A percentile compares a stretch with the other conserved stretches of the same genome.
Evolutionary conservation across 2,888 invertebrate species (phyloP).

Genomic region (Sthenelais limicola): DNA sequence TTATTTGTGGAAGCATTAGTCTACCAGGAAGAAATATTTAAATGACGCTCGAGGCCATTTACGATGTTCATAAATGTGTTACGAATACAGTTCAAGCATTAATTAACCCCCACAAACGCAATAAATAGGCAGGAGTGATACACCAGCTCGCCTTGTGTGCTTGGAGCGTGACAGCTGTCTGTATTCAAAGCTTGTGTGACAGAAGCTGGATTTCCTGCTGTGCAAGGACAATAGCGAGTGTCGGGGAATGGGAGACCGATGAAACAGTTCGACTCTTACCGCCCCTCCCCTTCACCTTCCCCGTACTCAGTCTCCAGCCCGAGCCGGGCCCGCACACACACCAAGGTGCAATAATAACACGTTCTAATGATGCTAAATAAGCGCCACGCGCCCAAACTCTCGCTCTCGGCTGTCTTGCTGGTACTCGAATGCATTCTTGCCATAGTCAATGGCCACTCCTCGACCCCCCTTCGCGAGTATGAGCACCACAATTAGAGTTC

Average conservation of each 20-base stretch:
- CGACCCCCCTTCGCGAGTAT: slow-evolving; percentile 1
- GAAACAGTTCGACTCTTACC: neutral
- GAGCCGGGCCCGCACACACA: neutral
- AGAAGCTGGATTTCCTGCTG: slow-evolving; percentile 22
- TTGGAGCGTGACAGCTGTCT: slow-evolving; percentile 36
- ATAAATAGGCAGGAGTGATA: too few species aligned
- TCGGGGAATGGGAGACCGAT: neutral
- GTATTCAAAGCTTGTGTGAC: slow-evolving; percentile 20
- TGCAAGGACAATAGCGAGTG: slow-evolving; percentile 16
- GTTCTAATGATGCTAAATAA: slow-evolving; percentile 25
- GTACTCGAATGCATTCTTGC: slow-evolving; percentile 19
- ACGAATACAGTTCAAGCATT: too few species aligned
- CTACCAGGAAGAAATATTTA: too few species aligned
- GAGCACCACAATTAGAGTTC: slow-evolving; percentile 16
- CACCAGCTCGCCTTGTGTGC: too few species aligned
- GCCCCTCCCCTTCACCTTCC: slow-evolving; percentile 1
- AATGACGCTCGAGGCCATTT: too few species aligned
- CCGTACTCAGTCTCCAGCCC: neutral
- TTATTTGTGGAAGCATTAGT: too few species aligned
- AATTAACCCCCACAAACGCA: too few species aligned
- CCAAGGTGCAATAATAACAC: slow-evolving; percentile 17
- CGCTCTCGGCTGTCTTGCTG: slow-evolving; percentile 15
- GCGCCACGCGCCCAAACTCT: slow-evolving; percentile 20
- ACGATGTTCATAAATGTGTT: too few species aligned
- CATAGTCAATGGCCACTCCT: slow-evolving; percentile 9